Base-by-base conservation (phyloP, 2,113 vertebrate species). In the Oriolus oriolus region DNA sequence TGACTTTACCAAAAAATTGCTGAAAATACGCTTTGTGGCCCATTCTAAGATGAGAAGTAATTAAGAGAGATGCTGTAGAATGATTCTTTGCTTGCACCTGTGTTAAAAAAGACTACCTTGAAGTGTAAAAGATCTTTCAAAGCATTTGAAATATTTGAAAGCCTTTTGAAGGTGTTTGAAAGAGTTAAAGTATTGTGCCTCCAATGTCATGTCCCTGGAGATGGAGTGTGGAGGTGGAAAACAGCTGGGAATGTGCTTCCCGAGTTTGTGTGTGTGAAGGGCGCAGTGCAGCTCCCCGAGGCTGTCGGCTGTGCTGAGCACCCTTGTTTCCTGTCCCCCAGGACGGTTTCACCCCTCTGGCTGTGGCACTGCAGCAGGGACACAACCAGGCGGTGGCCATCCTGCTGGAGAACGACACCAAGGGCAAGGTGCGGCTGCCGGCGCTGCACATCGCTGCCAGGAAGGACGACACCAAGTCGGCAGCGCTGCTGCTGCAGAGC, bases 331-430 rank as follows among this genome's bases (percentile, higher is more conserved):
- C 41, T 11, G 68, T 39, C 70, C 39, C 2, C 49, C 90, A 99
- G 99, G 99, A 99, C 6, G 99, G 99, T 78, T 99, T 99, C 95
- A 99, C 99, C 37, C 99, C 99, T 8, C 97, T 99, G 41, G 99
- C 99, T 41, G 99, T 99, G 35, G 99, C 99, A 0, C 98, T 99
- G 54, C 99, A 99, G 96, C 99, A 99, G 94, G 99, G 99, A 56
- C 99, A 99, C 97, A 99, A 99, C 96, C 99, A 99, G 97, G 99
- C 99, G 1, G 99, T 99, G 76, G 99, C 99, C 31, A 97, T 99
- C 81, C 97, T 99, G 33, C 93, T 99, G 98, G 99, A 99, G 95
- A 99, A 99, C 1, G 99, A 99, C 93, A 99, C 99, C 41, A 99
- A 99, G 95, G 99, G 99, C 28, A 99, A 99, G 86, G 99, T 99